Base-by-base conservation (phyloP, 2,113 vertebrate genomes). In the Okapia johnstoni region DNA sequence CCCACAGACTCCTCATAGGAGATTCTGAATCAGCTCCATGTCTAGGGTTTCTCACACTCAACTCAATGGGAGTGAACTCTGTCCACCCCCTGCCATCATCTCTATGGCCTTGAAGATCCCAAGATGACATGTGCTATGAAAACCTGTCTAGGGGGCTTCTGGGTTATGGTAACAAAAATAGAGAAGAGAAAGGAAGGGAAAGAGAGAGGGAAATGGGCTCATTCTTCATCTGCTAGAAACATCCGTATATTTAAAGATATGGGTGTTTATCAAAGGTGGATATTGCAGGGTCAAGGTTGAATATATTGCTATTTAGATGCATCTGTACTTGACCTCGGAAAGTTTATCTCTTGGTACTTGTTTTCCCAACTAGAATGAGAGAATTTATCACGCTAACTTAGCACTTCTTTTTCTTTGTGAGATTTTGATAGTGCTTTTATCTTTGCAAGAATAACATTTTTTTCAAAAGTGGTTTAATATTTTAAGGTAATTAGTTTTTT, bases 301-400 rank as follows among this genome's bases (percentile, higher is more conserved):
- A 5, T 30, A 36, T 52, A 55, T 88, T 11, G 12, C 73, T 90
- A 58, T 57, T 61, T 55, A 28, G n/a, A 77, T 66, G 43, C 19
- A 2, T 73, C 30, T 93, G 21, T 50, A 10, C 55, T 95, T 94
- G 60, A 87, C 91, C 80, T 96, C 46, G 58, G 85, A 40, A 79
- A 80, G 46, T 16, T 55, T 79, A 40, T 92, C 87, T 96, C 36
- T 91, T 57, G 60, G 30, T 70, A 33, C 85, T 93, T 73, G 28
- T 85, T 46, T 93, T 89, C 70, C 23, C 36, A n/a, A 73, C 55
- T 94, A 52, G 73, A 90, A 92, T 93, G 55, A 90, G 92, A 98
- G 57, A 94, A 83, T 50, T 77, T 61, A 85, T 36, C 79, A 60
- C 3, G 19, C 85, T 73, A 87, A 93, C 30, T 57, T 81, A 60